Evolutionary conservation across 2,888 invertebrate genomes (phyloP), one percentile per base, ranked within the genome.

Genomic region (Drosophila limbata): DNA sequence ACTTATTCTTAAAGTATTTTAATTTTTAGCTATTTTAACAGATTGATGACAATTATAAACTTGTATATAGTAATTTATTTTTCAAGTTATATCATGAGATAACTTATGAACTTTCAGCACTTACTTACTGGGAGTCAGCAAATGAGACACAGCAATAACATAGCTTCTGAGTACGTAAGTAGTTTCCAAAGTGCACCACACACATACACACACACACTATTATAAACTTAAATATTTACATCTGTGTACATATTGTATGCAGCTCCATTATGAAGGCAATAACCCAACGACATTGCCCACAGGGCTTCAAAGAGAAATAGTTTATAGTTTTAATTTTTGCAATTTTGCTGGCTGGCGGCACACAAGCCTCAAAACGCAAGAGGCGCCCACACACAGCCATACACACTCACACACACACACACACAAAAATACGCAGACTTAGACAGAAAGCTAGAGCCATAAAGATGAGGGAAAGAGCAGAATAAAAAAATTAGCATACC

Each of bases 251-350:
- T 59, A 62, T 45, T 48, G 44, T 15, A 51, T 66, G 60, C 63
- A 73, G 45, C 44, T 73, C 71, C 79, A 81, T 84, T 75, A 81
- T 71, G 73, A 72, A 79, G 79, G 80, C 77, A 83, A 83, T 79
- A 78, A 69, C 73, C 72, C 69, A 69, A 72, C 69, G 71, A 69
- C 68, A 70, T 62, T 61, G 65, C 55, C 76, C 77, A 63, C 48
- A 66, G 61, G 62, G 61, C 76, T 71, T 69, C 73, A 62, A 76
- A 72, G 68, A 68, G 62, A 73, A 70, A 85, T 83, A 84, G 84
- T 85, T 84, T 84, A 84, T 84, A 79, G 85, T 84, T 84, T 84
- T 83, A 85, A 84, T 83, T 84, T 83, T 73, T 72, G 62, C 73
- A 85, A 83, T 79, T 83, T 79, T 77, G 66, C 76, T 50, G 69